phyloP scores from a whole-genome alignment of 2,113 vertebrate genomes.

The Mirza zaza region DNA sequence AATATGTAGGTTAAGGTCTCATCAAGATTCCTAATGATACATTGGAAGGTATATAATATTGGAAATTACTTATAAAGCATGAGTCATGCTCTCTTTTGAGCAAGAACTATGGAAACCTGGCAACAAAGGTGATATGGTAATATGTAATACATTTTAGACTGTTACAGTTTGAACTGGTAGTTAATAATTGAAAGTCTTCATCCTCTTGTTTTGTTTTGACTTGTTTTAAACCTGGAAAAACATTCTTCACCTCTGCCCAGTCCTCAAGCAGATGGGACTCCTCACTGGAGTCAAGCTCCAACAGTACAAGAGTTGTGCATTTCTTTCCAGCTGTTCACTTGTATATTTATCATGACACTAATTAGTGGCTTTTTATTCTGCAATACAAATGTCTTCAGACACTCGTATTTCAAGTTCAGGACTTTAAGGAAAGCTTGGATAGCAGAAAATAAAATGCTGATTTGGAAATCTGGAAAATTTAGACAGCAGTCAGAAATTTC shows the following conservation, averaged over 20 bases:
- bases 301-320: background rate
- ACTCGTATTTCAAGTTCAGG: background rate
- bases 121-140: background rate
- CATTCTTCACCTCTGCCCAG: background rate
- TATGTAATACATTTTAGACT: background rate
- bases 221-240: slow-evolving; percentile 16
- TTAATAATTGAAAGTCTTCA: slow-evolving; percentile 50
- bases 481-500: slow-evolving; percentile 14
- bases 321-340: background rate
- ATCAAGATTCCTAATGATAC: background rate
- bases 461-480: slow-evolving; percentile 8
- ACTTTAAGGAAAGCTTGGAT: background rate
- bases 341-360: background rate
- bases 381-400: background rate
- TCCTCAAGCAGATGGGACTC: background rate
- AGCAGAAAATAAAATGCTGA: slow-evolving; percentile 19
- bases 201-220: background rate
- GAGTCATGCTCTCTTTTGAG: background rate
- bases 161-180: slow-evolving; percentile 7
- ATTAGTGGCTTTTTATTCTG: background rate
- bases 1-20: background rate
- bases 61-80: background rate
- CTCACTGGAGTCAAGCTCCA: background rate
- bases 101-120: background rate
- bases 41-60: background rate